Conservation (phyloP, 2,888 invertebrate genomes). For the Carpatolechia fugitivella region DNA sequence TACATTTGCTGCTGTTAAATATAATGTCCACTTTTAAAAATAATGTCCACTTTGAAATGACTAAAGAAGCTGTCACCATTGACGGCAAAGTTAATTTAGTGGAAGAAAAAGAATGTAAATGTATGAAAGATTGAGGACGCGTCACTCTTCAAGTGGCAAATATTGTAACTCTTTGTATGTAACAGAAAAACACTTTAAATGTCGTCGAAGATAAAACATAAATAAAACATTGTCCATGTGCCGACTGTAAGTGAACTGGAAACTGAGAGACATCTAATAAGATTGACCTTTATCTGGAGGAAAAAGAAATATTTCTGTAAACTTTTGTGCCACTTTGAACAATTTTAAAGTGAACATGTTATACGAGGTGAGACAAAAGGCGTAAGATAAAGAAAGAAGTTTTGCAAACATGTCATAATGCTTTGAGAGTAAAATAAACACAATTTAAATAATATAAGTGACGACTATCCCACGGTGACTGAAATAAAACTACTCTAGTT, state of each 20-base stretch:
- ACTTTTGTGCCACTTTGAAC: no score
- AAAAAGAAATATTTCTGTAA: no score
- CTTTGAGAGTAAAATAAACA: no score
- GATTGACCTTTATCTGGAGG: no score
- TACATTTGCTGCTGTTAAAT: slow-evolving; percentile 13
- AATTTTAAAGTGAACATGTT: no score
- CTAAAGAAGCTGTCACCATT: slow-evolving; percentile 13
- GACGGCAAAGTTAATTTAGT: slow-evolving; percentile 19
- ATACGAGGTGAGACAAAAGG: no score
- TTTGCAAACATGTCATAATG: no score
- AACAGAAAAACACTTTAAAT: slow-evolving; percentile 41
- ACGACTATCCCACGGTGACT: background rate
- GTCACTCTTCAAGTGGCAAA: slow-evolving; percentile 36
- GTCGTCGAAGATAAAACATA: slow-evolving; percentile 32
- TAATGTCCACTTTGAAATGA: slow-evolving; percentile 9
- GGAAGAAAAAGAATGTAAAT: slow-evolving; percentile 8
- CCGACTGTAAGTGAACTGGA: slow-evolving; percentile 19
- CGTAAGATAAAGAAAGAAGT: no score
- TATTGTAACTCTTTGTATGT: slow-evolving; percentile 37
- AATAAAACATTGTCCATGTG: slow-evolving; percentile 38
- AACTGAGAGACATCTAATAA: background rate
- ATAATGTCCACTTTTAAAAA: slow-evolving; percentile 9
- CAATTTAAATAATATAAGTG: no score
- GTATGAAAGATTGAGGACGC: slow-evolving; percentile 14
- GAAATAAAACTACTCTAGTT: background rate